Percentiles rank a stretch among this genome's conserved stretches.
These are phyloP conservation scores for Lophius americanus DNA, from an alignment of 2,797 vertebrate species.

Conservation along the genomic window DNA sequence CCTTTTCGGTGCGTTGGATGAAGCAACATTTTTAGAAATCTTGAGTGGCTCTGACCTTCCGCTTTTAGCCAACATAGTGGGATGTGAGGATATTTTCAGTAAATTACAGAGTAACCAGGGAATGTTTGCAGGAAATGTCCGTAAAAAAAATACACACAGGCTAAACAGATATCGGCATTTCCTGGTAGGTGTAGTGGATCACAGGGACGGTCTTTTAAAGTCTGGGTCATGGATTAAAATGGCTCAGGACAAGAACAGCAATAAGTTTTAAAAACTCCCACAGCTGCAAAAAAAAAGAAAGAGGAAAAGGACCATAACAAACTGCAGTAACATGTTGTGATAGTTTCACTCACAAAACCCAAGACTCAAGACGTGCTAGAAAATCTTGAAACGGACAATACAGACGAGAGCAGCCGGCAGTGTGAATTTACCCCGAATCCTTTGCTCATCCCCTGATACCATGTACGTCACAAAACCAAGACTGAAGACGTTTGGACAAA, in stretches of 20 bases:
- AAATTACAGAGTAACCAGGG: slow-evolving; percentile 72
- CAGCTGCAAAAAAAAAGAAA: slow-evolving; percentile 1
- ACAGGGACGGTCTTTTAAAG: not conserved
- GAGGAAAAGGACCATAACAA: slow-evolving; percentile 9
- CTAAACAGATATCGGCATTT: slow-evolving; percentile 56
- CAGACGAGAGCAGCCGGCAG: slow-evolving; percentile 47
- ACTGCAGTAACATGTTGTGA: not conserved
- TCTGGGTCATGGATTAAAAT: not conserved
- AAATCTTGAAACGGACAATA: slow-evolving; percentile 22
- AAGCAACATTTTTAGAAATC: slow-evolving; percentile 72
- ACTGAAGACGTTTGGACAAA: slow-evolving; percentile 19
- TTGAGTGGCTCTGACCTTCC: slow-evolving; percentile 62
- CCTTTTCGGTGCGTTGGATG: slow-evolving; percentile 45
- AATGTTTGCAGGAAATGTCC: slow-evolving; percentile 77
- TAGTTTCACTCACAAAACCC: slow-evolving; percentile 12
- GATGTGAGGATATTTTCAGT: slow-evolving; percentile 71
- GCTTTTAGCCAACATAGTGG: slow-evolving; percentile 48
- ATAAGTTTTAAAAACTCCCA: slow-evolving; percentile 13
- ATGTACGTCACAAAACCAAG: slow-evolving; percentile 20
- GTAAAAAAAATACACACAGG: slow-evolving; percentile 65
- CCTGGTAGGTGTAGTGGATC: slow-evolving; percentile 42
- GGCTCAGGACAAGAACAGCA: not conserved
- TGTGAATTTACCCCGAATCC: slow-evolving; percentile 42
- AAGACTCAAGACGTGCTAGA: slow-evolving; percentile 20
- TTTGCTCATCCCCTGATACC: slow-evolving; percentile 15